Evolutionary conservation across 2,797 vertebrate genomes (phyloP), one percentile per base, ranked within the genome.

Genomic region (Lophotriccus pileatus): DNA sequence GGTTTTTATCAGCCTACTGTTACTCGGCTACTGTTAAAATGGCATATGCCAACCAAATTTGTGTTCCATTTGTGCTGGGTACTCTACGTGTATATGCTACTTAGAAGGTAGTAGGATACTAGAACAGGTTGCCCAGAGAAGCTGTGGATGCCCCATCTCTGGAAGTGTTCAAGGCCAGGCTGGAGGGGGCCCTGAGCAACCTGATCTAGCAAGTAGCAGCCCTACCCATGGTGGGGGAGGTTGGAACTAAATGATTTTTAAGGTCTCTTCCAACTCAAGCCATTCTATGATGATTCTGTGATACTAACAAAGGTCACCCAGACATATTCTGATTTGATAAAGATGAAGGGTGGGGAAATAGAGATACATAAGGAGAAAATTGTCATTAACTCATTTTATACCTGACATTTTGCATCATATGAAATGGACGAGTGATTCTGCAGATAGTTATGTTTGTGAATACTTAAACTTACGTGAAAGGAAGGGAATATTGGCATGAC

Each of bases 211-310:
- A 21, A 8, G 32, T 14, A 43, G 5, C 39, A 21, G 37, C 32
- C 32, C 49, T 69, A 72, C 43, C 23, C 0, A 0, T 2, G 5
- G 10, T 20, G 10, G 13, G 13, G 7, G 10, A 3, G 0, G 4
- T 20, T 37, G 56, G 20, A 37, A 50, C 9, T 6, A 34, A n/a
- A 18, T 7, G 24, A 10, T 50, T 22, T 24, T 34, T 18, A 44
- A 56, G 20, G 20, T 6, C 49, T 5, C 14, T 76, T 50, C 17
- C 15, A 25, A 9, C 3, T 2, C 3, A 56, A 83, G 21, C 28
- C 4, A 18, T 37, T n/a, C 37, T n/a, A 0, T 19, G 49, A n/a
- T 44, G n/a, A 12, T 32, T 78, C 49, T 70, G 7, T 49, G 36
- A 21, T 60, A 28, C 19, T 47, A 59, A 68, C 22, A 46, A 34